A percentile compares a stretch with the other conserved stretches of the same genome.
Evolutionary conservation across 2,113 vertebrate species (phyloP).

Genomic region (Scophthalmus maximus): DNA sequence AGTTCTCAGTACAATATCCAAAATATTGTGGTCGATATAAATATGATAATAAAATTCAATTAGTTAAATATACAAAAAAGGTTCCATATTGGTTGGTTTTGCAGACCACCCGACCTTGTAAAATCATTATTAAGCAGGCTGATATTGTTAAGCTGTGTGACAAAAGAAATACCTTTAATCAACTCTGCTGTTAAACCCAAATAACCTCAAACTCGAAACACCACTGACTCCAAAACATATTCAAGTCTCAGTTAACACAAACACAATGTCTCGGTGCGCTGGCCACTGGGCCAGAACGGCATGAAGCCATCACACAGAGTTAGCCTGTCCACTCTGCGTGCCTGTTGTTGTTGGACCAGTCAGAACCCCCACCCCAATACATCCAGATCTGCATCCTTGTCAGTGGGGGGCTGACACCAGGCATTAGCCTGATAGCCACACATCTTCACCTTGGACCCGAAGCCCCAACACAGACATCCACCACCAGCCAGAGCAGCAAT

Average conservation of each 20-base stretch:
- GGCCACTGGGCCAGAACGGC: constrained; percentile 67
- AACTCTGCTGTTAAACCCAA: constrained; percentile 12
- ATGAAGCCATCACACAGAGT: constrained; percentile 84
- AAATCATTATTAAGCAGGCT: no score
- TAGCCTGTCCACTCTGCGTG: constrained; percentile 60
- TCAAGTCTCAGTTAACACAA: constrained; percentile 42
- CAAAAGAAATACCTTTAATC: background rate
- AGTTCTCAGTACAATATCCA: no score
- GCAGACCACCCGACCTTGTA: no score
- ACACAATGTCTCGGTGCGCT: constrained; percentile 44
- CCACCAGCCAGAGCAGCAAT: constrained; percentile 23
- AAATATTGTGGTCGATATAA: background rate
- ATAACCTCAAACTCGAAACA: constrained; percentile 33
- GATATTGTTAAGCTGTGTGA: no score
- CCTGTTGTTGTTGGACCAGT: constrained; percentile 69
- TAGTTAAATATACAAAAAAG: background rate
- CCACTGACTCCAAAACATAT: constrained; percentile 28
- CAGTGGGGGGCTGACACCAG: constrained; percentile 80
- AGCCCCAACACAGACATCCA: constrained; percentile 32
- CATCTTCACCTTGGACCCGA: constrained; percentile 59
- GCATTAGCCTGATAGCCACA: constrained; percentile 78
- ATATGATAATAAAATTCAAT: background rate
- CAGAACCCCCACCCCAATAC: constrained; percentile 70
- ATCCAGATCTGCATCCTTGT: constrained; percentile 72
- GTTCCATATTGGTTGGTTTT: no score